Evolutionary conservation across 2,797 vertebrate species (phyloP).

Genomic region (Anabas testudineus): DNA sequence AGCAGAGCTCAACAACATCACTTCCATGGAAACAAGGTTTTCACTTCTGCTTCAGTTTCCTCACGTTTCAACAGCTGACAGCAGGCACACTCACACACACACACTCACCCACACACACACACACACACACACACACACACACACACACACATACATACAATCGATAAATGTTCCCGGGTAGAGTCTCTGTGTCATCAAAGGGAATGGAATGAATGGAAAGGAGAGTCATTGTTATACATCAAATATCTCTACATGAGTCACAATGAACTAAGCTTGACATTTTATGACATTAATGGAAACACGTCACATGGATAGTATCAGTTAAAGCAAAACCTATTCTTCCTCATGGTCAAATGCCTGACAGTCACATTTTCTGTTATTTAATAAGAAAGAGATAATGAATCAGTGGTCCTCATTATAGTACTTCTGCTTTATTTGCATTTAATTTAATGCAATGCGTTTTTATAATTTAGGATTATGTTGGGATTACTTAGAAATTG

Average conservation of each 20-base stretch:
- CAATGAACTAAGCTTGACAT: not conserved
- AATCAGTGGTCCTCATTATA: not conserved
- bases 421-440: not conserved
- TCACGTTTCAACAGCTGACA: conserved; percentile 11
- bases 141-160: not conserved
- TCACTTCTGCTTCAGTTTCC: conserved; percentile 63
- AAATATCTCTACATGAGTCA: conserved; percentile 15
- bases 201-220: no score
- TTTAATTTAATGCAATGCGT: not conserved
- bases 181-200: conserved; percentile 26
- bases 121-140: no score
- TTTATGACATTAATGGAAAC: conserved; percentile 9
- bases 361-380: not conserved
- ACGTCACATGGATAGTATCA: not conserved
- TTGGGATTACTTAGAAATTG: not conserved
- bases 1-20: not conserved
- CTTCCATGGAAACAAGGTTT: conserved; percentile 31
- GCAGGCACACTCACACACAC: no score
- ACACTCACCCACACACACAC: not conserved
- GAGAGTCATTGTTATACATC: not conserved
- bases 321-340: not conserved
- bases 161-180: conserved; percentile 26
- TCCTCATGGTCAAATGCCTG: not conserved
- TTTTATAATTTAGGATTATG: not conserved
- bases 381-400: no score